Evolutionary conservation across 1,140 invertebrate genomes (phyloP), one percentile per base, ranked within the genome.

Genomic region (Campoletis sonorensis): DNA sequence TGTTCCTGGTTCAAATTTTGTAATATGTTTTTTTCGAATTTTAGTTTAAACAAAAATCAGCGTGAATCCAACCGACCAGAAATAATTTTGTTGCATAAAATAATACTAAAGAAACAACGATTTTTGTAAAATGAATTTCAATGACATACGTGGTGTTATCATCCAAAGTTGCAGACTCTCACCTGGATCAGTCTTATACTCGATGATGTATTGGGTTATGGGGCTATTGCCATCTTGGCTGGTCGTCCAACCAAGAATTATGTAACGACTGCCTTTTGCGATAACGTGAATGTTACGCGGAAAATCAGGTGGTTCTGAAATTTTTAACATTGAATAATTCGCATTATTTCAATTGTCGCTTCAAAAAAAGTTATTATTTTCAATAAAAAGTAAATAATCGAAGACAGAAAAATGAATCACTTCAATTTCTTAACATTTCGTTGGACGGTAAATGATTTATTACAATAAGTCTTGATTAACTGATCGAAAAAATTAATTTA

Each of bases 211-310:
- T 87, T 95, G 96, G 54, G 95, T 96, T 67, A 98, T 96, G 10
- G 96, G 95, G 90, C 96, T 97, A 83, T 98, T 98, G 33, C 97
- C 97, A 82, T 97, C 95, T 87, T 97, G 96, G 94, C 90, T 96
- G 93, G 79, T 88, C 0, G 95, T 96, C 97, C 97, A 98, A 4
- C 96, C 95, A 80, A 98, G 93, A 85, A 96, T 95, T 73, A 97
- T 94, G 37, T 87, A 96, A 90, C 84, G 96, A 96, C 89, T 96
- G 92, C 90, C 90, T 87, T 96, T 96, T 79, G 97, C 96, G 80
- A 95, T 95, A n/a, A 98, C 95, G 82, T 95, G 94, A 67, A 98
- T 94, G 88, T 97, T 97, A 87, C 95, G 95, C 16, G 97, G 97
- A 86, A 96, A 95, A 90, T 98, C 97, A 4, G 97, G 97, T 27